Evolutionary conservation across 1,140 invertebrate species (phyloP), one percentile per base, ranked within the genome.

Genomic region (Eupristina koningsbergeri): DNA sequence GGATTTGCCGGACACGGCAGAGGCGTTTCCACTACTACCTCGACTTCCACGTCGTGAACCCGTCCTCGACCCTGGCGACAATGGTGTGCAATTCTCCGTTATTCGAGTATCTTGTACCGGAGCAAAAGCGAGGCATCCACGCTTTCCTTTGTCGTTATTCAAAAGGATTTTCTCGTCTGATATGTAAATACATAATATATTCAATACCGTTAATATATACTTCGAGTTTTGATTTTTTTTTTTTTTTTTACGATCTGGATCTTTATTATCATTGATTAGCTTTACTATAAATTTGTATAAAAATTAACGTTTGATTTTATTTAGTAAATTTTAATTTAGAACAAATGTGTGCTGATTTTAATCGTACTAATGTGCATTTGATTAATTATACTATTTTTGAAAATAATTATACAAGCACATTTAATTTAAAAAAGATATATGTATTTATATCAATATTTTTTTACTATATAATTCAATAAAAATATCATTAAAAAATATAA

Each of bases 41-140:
- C 94, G 93, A 79, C 95, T 95, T 76, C 95, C 95, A 76, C 95
- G 93, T 77, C 94, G 92, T 83, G 94, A 95, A 83, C 94, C 95
- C 94, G 92, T 92, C 79, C 94, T 93, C 86, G 94, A 95, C 74
- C 94, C 95, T 95, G 93, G 90, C 87, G 94, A 93, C 89, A 93
- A 91, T 92, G 90, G 91, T 31, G 73, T 71, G 79, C 47, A 81
- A 81, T 81, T 69, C 89, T 88, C 88, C 88, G 86, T 88, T 88
- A 89, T 88, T 89, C 87, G 89, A 86, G 87, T 86, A 88, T 89
- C 88, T 86, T 86, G 87, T 85, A 88, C 87, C 84, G 77, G 78
- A 73, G 81, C 79, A 64, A 76, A 86, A 86, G 86, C 89, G 76
- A 73, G 83, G 81, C 84, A 64, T 34, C 77, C 69, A 47, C 77